Base-by-base conservation (phyloP, 2,797 vertebrate genomes). In the Tolypeutes matacus region DNA sequence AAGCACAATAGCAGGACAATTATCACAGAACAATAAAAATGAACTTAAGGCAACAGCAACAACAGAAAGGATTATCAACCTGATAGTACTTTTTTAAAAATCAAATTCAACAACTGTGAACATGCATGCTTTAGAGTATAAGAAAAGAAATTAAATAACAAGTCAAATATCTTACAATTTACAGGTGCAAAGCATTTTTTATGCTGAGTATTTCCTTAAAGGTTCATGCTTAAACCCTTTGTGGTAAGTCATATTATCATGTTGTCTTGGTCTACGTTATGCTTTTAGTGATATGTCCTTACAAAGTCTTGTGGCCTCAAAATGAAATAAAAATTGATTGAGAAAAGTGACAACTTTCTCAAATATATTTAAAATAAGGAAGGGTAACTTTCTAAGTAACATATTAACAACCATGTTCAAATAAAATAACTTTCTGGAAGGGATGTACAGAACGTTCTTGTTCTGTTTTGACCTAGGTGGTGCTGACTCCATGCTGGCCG, bases 11-110 rank as follows among this genome's bases (percentile, higher is more conserved):
- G 31, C 5, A 92, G 36, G 49, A 67, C 42, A 93, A 85, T 76
- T 92, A 98, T 87, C 23, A 93, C 82, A 90, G 64, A 92, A 95
- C 25, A 94, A 27, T 14, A 60, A 89, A 62, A 56, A 86, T 88
- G 81, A 85, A 62, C 3, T 76, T 53, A 46, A 49, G 60, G 31
- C 34, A 58, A 73, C 14, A 25, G 77, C 84, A 65, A 70, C 8
- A 72, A n/a, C 27, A 75, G 18, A 81, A 86, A 88, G 9, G 64
- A 90, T 53, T 6, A 36, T 69, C 10, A 69, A 51, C 20, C 20
- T 39, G 42, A 69, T 23, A 14, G 23, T 18, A 36, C n/a, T 6
- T 36, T 78, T 87, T 53, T 29, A 13, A 62, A 46, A 64, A 62
- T 42, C 25, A 51, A 65, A 77, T 46, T 46, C 17, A 36, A 36